A percentile compares a stretch with the other conserved stretches of the same genome.
Evolutionary conservation across 2,797 vertebrate species (phyloP).

Genomic region (Phrynocephalus forsythii): DNA sequence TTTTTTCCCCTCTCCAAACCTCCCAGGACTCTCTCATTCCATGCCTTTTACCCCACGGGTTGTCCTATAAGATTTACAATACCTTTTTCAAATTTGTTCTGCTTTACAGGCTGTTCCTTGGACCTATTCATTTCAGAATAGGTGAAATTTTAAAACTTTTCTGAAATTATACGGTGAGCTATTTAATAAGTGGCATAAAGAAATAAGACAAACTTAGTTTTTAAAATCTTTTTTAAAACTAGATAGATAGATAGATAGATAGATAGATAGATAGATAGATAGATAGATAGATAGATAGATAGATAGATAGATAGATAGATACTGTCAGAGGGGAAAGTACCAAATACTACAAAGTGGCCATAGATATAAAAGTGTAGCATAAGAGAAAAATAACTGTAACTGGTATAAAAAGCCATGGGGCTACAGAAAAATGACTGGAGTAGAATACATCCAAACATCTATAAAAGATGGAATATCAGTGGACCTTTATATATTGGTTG

Average conservation of each 20-base stretch:
- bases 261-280: too few species aligned
- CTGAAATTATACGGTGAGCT: background rate
- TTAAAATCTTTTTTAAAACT: background rate
- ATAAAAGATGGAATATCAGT: background rate
- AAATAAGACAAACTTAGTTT: fast-evolving
- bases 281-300: too few species aligned
- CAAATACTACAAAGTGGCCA: conserved; percentile 15
- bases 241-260: too few species aligned
- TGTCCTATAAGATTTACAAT: conserved; percentile 49
- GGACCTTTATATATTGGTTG: too few species aligned
- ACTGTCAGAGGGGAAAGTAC: background rate
- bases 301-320: too few species aligned
- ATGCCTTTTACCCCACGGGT: conserved; percentile 45
- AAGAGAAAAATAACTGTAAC: background rate
- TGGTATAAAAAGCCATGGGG: background rate
- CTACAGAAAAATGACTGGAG: background rate
- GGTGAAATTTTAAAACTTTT: conserved; percentile 22
- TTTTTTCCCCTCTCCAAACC: background rate
- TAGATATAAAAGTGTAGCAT: background rate
- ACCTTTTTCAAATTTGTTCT: fast-evolving
- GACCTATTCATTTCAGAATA: background rate
- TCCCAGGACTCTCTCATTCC: conserved; percentile 32
- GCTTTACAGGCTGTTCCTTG: conserved; percentile 37
- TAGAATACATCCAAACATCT: background rate
- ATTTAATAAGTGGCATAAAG: background rate